Evolutionary conservation across 2,888 invertebrate species (phyloP), one percentile per base, ranked within the genome.

Genomic region (Agonopterix heracliana): DNA sequence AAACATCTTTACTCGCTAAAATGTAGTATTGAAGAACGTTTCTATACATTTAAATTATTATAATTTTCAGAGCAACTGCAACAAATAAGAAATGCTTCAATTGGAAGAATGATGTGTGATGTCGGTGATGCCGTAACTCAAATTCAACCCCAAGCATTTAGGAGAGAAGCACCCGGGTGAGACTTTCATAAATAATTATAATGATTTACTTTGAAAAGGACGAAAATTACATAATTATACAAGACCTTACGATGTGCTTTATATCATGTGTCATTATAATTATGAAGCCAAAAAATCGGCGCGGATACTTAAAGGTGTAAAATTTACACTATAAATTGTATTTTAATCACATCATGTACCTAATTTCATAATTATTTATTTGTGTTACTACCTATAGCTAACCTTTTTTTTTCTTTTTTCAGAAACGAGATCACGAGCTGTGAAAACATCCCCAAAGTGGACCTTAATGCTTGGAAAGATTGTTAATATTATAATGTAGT

Each of bases 71-170:
- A 63, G 2, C 81, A 81, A 74, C 58, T 80, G 0, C 17, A 57
- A n/a, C 71, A 80, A 54, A 64, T 81, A 14, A 67, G 78, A 10
- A 80, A 78, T 49, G 63, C 65, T 0, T 63, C 70, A 0, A 57
- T 71, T 4, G 74, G 81, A 0, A 57, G 71, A 3, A 36, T 81
- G 5, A 2, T 83, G 8, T 82, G 82, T 41, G 66, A 71, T 9
- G 69, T 75, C 1, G 81, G 73, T 1, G 76, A 80, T 43, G 60
- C 57, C 0, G 77, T 82, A 0, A 71, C 70, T 0, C 53, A 66
- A n/a, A 74, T 80, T 34, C 81, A 81, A 47, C 69, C 74, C 0
- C 53, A 58, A 2, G 71, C 77, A 0, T 80, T 81, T 45, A 52
- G 66, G 2, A 63, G 67, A 46, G 55, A 64, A 13, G 60, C 66